Base-by-base conservation (phyloP, 2,113 vertebrate genomes). In the Chrysochloris asiatica region DNA sequence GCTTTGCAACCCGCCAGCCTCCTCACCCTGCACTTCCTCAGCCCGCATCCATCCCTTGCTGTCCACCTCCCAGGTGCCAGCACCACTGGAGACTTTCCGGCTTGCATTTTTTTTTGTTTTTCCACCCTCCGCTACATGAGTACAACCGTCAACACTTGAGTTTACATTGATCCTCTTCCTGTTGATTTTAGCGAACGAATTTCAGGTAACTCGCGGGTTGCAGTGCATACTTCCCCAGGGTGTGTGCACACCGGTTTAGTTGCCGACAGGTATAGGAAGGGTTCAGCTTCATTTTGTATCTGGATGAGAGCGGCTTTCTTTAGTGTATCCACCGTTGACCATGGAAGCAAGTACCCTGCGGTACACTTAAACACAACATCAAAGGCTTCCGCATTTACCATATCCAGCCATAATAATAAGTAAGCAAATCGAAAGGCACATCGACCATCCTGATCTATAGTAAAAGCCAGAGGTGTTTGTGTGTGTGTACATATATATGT, bases 41-140 rank as follows among this genome's bases (percentile, higher is more conserved):
- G 38, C 73, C 91, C 26, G 88, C 91, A 85, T 72, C 90, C 92
- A 43, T 75, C 94, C 93, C 86, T 65, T 24, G 93, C 94, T 6
- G 95, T 47, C n/a, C 86, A 61, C 75, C 86, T 93, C 93, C 79
- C 86, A 85, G 94, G 95, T 92, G 90, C 90, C 19, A 56, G 89
- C 93, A 50, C 94, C 92, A 1, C 83, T 28, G 81, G 87, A 87
- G 92, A 95, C 91, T 91, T 89, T 80, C 92, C 21, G 80, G 91
- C 59, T 87, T 48, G 94, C 95, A 36, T 79, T 71, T 65, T 12
- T n/a, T n/a, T 26, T 30, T 30, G n/a, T 38, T 30, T 21, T 21
- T 38, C n/a, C 14, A 63, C 61, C 65, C 33, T 5, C 33, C 5
- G 36, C 48, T 73, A 13, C 7, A 30, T 6, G 76, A 82, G 79